A percentile compares a stretch with the other conserved stretches of the same genome.
These are phyloP conservation scores for Margarornis squamiger DNA, from an alignment of 2,797 vertebrate species.

Conservation along the genomic window DNA sequence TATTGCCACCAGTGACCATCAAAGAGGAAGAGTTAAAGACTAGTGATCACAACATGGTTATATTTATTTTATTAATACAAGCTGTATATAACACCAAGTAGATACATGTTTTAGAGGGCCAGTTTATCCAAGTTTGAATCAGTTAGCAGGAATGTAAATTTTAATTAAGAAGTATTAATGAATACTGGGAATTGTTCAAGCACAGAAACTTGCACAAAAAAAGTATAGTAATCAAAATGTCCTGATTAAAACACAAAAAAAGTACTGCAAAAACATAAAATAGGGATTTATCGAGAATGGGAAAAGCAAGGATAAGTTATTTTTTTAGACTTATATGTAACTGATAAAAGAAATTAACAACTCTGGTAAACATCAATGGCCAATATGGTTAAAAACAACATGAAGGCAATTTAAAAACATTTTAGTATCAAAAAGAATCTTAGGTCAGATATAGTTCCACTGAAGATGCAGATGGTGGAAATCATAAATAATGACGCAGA, in stretches of 20 bases:
- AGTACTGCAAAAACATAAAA: not conserved
- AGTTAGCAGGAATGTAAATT: not conserved
- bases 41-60: not conserved
- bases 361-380: conserved; percentile 22
- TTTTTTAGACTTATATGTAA: not conserved
- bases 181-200: conserved; percentile 36
- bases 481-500: conserved; percentile 52
- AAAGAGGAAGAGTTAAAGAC: not conserved
- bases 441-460: conserved; percentile 48
- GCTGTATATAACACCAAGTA: not conserved
- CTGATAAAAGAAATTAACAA: conserved; percentile 5
- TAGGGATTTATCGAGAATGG: not conserved
- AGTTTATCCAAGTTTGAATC: not conserved
- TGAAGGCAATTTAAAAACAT: conserved; percentile 38
- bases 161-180: conserved; percentile 28
- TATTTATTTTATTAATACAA: not conserved
- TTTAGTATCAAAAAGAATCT: conserved; percentile 54
- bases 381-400: conserved; percentile 57
- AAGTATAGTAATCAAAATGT: not conserved
- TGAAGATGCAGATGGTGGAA: conserved; percentile 61
- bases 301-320: not conserved
- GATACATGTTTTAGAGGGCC: not conserved
- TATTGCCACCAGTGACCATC: not conserved
- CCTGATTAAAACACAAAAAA: not conserved
- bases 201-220: not conserved